Conservation (phyloP, 1,140 invertebrate genomes). For the Sitodiplosis mosellana region DNA sequence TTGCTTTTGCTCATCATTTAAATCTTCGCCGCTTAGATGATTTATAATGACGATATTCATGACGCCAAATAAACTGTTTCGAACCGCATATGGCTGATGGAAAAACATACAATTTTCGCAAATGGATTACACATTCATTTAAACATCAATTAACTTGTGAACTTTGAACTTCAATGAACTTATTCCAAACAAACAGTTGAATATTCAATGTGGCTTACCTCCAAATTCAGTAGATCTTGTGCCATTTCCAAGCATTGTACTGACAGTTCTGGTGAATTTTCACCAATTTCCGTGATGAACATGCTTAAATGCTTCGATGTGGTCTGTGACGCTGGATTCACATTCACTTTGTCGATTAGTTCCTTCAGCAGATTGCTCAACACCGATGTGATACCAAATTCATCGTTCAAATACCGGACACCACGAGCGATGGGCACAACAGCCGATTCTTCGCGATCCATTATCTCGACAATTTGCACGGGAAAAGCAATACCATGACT, state of each 20-base stretch:
- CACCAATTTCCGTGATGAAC: constrained; percentile 16
- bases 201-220: constrained; percentile 10
- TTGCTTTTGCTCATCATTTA: constrained; percentile 41
- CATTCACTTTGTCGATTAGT: constrained; percentile 13
- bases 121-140: background rate
- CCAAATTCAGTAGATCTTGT: constrained; percentile 19
- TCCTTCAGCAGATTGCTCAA: constrained; percentile 19
- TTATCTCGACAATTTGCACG: constrained; percentile 34
- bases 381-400: constrained; percentile 16
- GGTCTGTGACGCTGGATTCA: constrained; percentile 14
- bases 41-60: constrained; percentile 54
- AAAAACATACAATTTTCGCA: background rate
- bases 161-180: no score
- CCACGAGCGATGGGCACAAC: constrained; percentile 15
- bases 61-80: constrained; percentile 61
- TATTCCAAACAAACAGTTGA: no score
- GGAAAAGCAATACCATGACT: constrained; percentile 49
- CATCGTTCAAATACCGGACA: constrained; percentile 17
- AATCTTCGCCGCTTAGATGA: constrained; percentile 45
- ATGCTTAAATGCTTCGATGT: constrained; percentile 17
- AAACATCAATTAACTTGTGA: no score
- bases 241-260: constrained; percentile 18
- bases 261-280: constrained; percentile 15
- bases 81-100: constrained; percentile 53
- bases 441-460: constrained; percentile 16